These are phyloP conservation scores for Hydrozoanthus gracilis DNA, from an alignment of 92 coral and sea anemone genomes.

Conservation along the genomic window DNA sequence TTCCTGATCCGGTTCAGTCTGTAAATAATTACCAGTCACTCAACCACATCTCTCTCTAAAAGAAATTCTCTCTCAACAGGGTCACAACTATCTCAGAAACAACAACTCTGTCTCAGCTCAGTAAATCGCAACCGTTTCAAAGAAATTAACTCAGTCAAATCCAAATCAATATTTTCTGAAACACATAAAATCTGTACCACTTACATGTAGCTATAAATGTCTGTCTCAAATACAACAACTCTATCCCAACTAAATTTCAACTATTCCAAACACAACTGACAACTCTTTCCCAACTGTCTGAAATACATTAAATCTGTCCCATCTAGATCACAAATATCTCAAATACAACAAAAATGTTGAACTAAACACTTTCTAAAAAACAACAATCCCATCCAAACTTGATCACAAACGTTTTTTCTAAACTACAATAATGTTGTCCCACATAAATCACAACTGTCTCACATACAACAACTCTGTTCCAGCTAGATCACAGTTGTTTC, in stretches of 20 bases:
- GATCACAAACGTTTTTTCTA: constrained; percentile 30
- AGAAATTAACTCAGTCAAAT: constrained; percentile 22
- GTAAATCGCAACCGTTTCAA: constrained; percentile 27
- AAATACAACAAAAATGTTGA: constrained; percentile 19
- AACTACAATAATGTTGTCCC: constrained; percentile 28
- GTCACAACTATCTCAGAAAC: constrained; percentile 31
- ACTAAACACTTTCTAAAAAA: constrained; percentile 14
- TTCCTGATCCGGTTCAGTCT: constrained; percentile 28
- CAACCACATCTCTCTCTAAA: constrained; percentile 1
- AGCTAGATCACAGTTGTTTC: neutral
- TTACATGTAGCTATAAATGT: constrained; percentile 1
- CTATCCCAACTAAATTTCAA: constrained; percentile 1
- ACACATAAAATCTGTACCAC: constrained; percentile 25
- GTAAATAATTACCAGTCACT: constrained; percentile 23
- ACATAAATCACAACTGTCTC: constrained; percentile 11
- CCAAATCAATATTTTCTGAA: constrained; percentile 16
- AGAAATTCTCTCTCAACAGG: constrained; percentile 31
- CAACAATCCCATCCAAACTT: constrained; percentile 11
- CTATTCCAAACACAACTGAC: constrained; percentile 12
- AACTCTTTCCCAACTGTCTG: constrained; percentile 28
- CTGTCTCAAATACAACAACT: neutral
- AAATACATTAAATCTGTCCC: constrained; percentile 20
- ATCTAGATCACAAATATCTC: constrained; percentile 27
- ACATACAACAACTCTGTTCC: constrained; percentile 13
- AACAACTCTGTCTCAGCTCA: constrained; percentile 9